Conservation (phyloP, 2,888 invertebrate species). For the Hyposoter dolosus region DNA sequence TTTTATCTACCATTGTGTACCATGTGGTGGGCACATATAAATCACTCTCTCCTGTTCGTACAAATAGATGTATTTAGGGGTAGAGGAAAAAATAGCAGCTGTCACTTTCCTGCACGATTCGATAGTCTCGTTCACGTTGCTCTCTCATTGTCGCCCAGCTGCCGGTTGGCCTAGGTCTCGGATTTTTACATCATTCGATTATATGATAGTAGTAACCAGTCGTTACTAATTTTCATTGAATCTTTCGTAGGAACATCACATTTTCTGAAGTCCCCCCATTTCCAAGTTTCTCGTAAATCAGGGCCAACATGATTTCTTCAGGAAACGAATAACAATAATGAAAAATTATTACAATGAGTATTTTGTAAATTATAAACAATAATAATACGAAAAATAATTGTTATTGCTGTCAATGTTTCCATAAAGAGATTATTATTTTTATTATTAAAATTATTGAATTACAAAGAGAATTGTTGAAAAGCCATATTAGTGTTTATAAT, state of each 20-base stretch:
- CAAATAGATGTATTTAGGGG: not conserved
- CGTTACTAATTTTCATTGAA: slow-evolving; percentile 15
- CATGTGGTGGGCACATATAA: not conserved
- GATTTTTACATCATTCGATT: slow-evolving; percentile 34
- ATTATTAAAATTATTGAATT: no score
- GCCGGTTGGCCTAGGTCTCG: slow-evolving; percentile 66
- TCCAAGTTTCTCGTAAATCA: not conserved
- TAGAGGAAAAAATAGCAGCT: slow-evolving; percentile 60
- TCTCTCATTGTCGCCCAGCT: slow-evolving; percentile 45
- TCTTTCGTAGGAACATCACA: not conserved
- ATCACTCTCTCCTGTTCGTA: not conserved
- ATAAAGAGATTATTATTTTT: no score
- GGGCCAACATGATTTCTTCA: not conserved
- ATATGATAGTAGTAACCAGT: not conserved
- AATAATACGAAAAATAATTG: not conserved
- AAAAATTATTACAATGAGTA: no score
- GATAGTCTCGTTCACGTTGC: slow-evolving; percentile 2
- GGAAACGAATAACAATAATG: not conserved
- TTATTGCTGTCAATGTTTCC: not conserved
- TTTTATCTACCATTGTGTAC: not conserved
- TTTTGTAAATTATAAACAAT: not conserved
- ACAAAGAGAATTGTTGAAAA: no score
- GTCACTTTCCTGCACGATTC: slow-evolving; percentile 59
- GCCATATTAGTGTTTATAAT: no score
- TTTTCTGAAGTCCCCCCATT: not conserved